Conservation (phyloP, 1,140 invertebrate genomes). For the Halotydeus destructor region DNA sequence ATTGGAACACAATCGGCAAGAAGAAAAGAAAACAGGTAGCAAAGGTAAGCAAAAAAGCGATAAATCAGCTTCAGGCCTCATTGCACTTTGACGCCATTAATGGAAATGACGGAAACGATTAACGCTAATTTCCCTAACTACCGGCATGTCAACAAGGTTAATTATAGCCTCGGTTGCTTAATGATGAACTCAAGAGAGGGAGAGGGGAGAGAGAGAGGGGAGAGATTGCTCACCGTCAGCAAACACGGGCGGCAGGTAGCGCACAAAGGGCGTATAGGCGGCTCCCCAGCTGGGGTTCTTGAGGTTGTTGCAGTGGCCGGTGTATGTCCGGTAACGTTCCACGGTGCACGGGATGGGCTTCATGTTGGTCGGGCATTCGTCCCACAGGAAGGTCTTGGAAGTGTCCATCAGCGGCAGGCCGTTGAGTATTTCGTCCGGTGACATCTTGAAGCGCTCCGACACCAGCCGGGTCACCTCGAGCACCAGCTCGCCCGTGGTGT, state of each 20-base stretch:
- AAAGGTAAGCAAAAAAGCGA: background rate
- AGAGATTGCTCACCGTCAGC: constrained; percentile 16
- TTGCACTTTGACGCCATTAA: no score
- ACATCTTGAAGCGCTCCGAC: constrained; percentile 44
- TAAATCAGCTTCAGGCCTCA: background rate
- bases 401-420: constrained; percentile 67
- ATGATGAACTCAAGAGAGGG: background rate
- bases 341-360: constrained; percentile 51
- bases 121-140: background rate
- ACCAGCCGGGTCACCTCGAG: constrained; percentile 14
- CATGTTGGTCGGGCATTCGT: constrained; percentile 64
- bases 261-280: constrained; percentile 42
- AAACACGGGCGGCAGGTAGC: constrained; percentile 25
- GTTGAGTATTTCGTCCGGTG: constrained; percentile 64
- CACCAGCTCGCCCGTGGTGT: constrained; percentile 13
- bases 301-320: constrained; percentile 79
- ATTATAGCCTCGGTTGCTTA: background rate
- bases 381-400: constrained; percentile 52
- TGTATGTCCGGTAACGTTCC: constrained; percentile 50
- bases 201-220: background rate
- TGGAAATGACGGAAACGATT: background rate
- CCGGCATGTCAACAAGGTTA: no score
- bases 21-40: background rate
- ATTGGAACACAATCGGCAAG: no score
- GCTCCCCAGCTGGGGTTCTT: constrained; percentile 73